Percentiles rank a stretch among this genome's conserved stretches.
phyloP scores from a whole-genome alignment of 2,113 vertebrate species.

The Ciconia boyciana region DNA sequence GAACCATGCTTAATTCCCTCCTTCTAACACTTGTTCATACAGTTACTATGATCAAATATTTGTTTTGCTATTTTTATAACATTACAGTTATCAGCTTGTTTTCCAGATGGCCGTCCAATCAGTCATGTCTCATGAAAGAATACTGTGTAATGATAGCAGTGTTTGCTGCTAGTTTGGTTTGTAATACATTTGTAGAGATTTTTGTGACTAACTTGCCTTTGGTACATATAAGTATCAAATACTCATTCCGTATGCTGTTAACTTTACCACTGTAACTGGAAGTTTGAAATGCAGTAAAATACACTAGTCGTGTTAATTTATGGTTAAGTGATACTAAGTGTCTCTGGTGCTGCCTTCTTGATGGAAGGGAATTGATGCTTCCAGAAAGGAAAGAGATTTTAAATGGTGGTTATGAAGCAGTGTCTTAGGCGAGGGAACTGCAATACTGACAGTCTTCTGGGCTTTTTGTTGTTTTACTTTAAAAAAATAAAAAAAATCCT shows the following conservation, averaged over 20 bases:
- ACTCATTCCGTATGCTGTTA: slow-evolving; percentile 25
- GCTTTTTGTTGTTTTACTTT: not conserved
- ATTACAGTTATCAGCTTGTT: not conserved
- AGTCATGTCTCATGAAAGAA: not conserved
- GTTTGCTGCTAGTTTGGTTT: not conserved
- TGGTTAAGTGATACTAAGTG: not conserved
- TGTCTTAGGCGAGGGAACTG: not conserved
- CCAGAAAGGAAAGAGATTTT: not conserved
- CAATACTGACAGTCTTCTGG: not conserved
- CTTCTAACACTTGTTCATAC: not conserved
- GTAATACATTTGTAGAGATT: not conserved
- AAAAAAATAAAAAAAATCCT: not conserved
- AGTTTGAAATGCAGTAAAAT: not conserved
- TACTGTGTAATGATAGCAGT: not conserved
- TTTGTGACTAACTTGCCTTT: slow-evolving; percentile 8
- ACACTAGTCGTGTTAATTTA: not conserved
- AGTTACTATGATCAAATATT: not conserved
- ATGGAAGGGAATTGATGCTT: not conserved
- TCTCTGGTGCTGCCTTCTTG: not conserved
- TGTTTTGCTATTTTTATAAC: slow-evolving; percentile 6
- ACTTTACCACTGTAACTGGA: slow-evolving; percentile 2
- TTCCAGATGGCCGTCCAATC: slow-evolving; percentile 23
- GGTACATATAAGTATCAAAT: not conserved
- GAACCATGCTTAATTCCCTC: not conserved
- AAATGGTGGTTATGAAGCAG: not conserved